Percentiles rank a stretch among this genome's conserved stretches.
Evolutionary conservation across 1,140 invertebrate genomes (phyloP).

Genomic region (Aphis craccivora): DNA sequence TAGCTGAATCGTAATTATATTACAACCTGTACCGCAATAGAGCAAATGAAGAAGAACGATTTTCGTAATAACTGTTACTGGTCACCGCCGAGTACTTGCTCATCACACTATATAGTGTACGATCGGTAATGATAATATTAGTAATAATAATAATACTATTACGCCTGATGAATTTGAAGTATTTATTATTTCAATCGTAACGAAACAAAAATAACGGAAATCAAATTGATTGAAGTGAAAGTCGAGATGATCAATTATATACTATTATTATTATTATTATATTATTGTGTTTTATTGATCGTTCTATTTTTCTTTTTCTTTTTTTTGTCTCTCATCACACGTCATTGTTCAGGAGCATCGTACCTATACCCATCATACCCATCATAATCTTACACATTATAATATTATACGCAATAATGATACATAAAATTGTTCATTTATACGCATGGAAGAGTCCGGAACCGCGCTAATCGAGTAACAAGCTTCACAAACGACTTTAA

Average conservation of each 20-base stretch:
- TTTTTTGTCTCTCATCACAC: background rate
- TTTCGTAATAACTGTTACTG: slow-evolving; percentile 1
- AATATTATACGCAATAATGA: background rate
- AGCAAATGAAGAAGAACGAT: slow-evolving; percentile 2
- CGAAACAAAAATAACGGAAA: slow-evolving; percentile 26
- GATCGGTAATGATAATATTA: background rate
- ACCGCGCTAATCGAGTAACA: slow-evolving; percentile 17
- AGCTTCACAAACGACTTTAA: background rate
- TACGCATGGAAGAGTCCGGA: background rate
- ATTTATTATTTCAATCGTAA: background rate
- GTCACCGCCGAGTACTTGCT: background rate
- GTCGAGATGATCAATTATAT: background rate
- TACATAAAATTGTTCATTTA: background rate
- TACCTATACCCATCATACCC: background rate
- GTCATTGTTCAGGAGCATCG: background rate
- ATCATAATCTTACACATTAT: background rate
- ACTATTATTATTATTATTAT: background rate
- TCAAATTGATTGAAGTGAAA: slow-evolving; percentile 39
- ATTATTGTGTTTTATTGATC: slow-evolving; percentile 19
- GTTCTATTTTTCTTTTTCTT: background rate
- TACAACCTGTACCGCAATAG: background rate
- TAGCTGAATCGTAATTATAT: background rate
- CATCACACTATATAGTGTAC: background rate
- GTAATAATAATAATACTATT: background rate
- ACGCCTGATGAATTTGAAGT: background rate